Base-by-base conservation (phyloP, 2,113 vertebrate species). In the Mola mola region DNA sequence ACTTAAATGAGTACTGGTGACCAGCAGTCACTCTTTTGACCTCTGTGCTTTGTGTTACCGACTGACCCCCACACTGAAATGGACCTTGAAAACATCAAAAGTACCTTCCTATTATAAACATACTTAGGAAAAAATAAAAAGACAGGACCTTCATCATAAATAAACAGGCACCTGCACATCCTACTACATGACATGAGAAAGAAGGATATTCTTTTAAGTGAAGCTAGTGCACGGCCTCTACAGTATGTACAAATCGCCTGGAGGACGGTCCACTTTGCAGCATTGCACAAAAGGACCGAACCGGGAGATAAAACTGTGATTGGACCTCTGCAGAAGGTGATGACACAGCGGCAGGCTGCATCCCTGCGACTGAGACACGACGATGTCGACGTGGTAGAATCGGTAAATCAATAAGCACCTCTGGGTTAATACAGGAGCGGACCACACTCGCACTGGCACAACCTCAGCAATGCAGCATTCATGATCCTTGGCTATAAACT, bases 1-100 rank as follows among this genome's bases (percentile, higher is more conserved):
- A 98, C 96, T 96, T 95, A 81, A 90, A 80, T 25, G 64, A 87
- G 59, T 74, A 75, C 57, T 70, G 72, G 69, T 73, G 74, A 90
- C 79, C 72, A 64, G 66, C 44, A 42, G 81, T 87, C 79, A 75
- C 69, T 67, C 56, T 71, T 70, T 66, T 75, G 53, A 79, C 81
- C 62, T 72, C 73, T 49, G 73, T 78, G 79, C 15, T 72, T 66
- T 65, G 58, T 72, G 68, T 77, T 50, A 65, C 50, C 72, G 66
- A 64, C 68, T 76, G 73, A 81, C 62, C 33, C n/a, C 19, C 61
- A 76, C 49, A 70, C 50, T 20, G 40, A 89, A 66, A 84, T 66
- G 72, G 72, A 82, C 79, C 50, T 46, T 71, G 68, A 83, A 41
- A 81, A 60, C 56, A 43, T 77, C 69, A 70, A 41, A 68, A 88